Evolutionary conservation across 1,140 invertebrate genomes (phyloP).

Genomic region (Lethrus apterus): DNA sequence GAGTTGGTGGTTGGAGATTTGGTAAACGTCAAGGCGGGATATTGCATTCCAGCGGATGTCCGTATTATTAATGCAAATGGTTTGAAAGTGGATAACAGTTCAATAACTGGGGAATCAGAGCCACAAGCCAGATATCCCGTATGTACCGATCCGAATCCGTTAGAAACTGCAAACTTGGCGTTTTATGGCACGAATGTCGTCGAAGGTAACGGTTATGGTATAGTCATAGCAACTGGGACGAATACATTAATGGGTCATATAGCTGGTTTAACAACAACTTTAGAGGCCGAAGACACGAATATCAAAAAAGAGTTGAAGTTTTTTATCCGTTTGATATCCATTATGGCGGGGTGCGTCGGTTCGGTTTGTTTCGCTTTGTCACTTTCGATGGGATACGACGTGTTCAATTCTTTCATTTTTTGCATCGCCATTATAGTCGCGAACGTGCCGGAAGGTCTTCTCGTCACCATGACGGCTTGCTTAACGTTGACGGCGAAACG

Average conservation of each 20-base stretch:
- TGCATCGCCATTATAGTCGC: conserved; percentile 80
- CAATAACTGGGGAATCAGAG: conserved; percentile 68
- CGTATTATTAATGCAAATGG: conserved; percentile 49
- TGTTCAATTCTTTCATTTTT: conserved; percentile 69
- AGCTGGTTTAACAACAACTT: conserved; percentile 64
- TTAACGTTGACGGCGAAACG: conserved; percentile 63
- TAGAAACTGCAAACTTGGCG: conserved; percentile 67
- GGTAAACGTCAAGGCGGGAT: conserved; percentile 61
- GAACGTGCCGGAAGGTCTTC: conserved; percentile 73
- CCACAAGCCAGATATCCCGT: conserved; percentile 53
- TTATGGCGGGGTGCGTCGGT: conserved; percentile 64
- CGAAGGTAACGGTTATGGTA: conserved; percentile 63
- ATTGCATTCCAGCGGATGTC: conserved; percentile 66
- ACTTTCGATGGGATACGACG: conserved; percentile 58
- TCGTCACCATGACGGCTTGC: conserved; percentile 71
- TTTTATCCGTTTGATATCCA: conserved; percentile 67
- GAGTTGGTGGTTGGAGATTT: conserved; percentile 65
- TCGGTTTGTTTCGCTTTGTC: conserved; percentile 64
- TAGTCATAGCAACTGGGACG: conserved; percentile 73
- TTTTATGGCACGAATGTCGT: conserved; percentile 72
- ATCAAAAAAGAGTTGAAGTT: conserved; percentile 67
- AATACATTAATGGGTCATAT: conserved; percentile 75
- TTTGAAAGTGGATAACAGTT: conserved; percentile 49
- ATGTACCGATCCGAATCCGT: conserved; percentile 55
- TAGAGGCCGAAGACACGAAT: conserved; percentile 62